Evolutionary conservation across 2,888 invertebrate species (phyloP).

Genomic region (Rotaria magnacalcarata): DNA sequence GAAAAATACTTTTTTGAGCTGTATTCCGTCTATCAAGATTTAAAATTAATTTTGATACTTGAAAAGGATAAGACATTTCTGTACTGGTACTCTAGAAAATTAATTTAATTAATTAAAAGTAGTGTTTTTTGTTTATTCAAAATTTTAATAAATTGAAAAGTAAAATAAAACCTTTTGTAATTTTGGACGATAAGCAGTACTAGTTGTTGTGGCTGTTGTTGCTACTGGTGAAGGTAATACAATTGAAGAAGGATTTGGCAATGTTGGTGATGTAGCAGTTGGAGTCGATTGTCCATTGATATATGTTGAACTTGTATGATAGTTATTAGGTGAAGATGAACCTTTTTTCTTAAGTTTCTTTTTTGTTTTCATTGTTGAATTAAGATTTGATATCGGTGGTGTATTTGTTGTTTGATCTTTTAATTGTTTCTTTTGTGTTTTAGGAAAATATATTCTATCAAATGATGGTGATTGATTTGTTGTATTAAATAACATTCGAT

Average conservation of each 20-base stretch:
- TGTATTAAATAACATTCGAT: not conserved
- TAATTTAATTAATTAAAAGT: not conserved
- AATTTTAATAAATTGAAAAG: too few relatives aligned
- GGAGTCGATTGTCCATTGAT: not conserved
- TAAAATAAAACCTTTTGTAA: not conserved
- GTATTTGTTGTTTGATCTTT: constrained; percentile 30
- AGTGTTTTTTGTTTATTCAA: not conserved
- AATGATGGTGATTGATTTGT: not conserved
- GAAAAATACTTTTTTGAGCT: not conserved
- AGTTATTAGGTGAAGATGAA: not conserved
- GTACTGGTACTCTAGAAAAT: not conserved
- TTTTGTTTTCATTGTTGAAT: not conserved
- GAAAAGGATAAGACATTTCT: not conserved
- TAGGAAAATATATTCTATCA: not conserved
- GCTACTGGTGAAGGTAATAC: not conserved
- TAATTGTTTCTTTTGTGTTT: not conserved
- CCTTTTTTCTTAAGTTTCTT: not conserved
- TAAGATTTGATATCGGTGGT: not conserved
- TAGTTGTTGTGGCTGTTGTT: not conserved
- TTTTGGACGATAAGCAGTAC: not conserved
- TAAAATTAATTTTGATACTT: not conserved
- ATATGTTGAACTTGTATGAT: not conserved
- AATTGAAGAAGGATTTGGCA: not conserved
- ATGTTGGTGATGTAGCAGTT: not conserved
- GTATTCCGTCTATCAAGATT: not conserved